Evolutionary conservation across 2,113 vertebrate genomes (phyloP), one percentile per base, ranked within the genome.

Genomic region (Conger conger): DNA sequence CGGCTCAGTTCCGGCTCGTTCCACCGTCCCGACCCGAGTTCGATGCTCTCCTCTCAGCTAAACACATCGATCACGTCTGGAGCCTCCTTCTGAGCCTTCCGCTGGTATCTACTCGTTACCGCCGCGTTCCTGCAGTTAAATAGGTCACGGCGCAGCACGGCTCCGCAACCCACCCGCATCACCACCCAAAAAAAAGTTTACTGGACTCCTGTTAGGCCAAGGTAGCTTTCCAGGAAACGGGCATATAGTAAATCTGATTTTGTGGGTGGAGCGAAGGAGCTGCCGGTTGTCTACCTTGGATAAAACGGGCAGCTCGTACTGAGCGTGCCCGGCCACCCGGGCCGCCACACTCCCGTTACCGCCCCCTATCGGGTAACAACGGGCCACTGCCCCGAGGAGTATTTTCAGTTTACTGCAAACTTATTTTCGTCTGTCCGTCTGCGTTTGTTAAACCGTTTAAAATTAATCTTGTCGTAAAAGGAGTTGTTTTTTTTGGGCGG

Each of bases 351-450:
- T 78, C 33, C 45, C 13, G 8, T 57, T 30, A 79, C 33, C 57
- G 83, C 73, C 83, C 45, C 33, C 18, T 45, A 79, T 18, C 83
- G 33, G 20, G 42, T 33, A 50, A 36, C 42, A 76, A 38, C 50
- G 50, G 73, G 73, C 82, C 33, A 30, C 8, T 73, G 33, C 73
- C 35, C 73, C 82, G 1, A 38, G 45, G 45, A 84, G 54, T 18
- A 57, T 78, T 84, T 84, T 57, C 57, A 35, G 50, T 60, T 53
- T 40, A 79, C n/a, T 4, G 33, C 30, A 36, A 30, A 37, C 23
- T 82, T 82, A 82, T 82, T 81, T 81, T 53, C 23, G 54, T 82
- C 50, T 27, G 80, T 60, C 35, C n/a, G 18, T 50, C 53, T 23
- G 30, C 80, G 37, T 57, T 82, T 60, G 53, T 9, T n/a, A 35